phyloP scores from a whole-genome alignment of 1,140 invertebrate genomes.

The Pemphigus obesinymphae region DNA sequence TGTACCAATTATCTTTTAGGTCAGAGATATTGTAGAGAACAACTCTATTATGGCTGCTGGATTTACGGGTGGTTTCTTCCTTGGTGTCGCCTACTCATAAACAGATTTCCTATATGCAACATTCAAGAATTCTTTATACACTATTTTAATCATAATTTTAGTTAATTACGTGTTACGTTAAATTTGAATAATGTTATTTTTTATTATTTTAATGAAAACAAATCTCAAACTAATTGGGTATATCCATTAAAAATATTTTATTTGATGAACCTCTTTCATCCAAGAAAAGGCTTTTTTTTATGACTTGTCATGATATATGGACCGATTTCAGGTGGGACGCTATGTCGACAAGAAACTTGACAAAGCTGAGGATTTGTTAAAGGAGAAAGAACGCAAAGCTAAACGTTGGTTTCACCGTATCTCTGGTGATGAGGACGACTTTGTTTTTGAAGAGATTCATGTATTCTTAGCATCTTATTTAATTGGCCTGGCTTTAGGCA shows the following conservation, averaged over 20 bases:
- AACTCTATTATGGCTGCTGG: slow-evolving; percentile 74
- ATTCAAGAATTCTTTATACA: not conserved
- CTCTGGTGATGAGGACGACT: slow-evolving; percentile 56
- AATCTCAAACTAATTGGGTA: no score
- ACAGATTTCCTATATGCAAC: not conserved
- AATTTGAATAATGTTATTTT: slow-evolving; percentile 13
- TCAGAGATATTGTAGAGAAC: slow-evolving; percentile 64
- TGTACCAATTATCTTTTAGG: slow-evolving; percentile 59
- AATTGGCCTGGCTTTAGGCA: slow-evolving; percentile 65
- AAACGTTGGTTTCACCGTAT: slow-evolving; percentile 67
- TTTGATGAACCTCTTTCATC: not conserved
- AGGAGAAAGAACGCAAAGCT: slow-evolving; percentile 61
- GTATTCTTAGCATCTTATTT: slow-evolving; percentile 69
- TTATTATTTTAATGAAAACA: not conserved
- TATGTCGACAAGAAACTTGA: slow-evolving; percentile 73
- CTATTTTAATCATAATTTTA: not conserved
- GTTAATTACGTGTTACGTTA: no score
- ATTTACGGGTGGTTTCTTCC: slow-evolving; percentile 79
- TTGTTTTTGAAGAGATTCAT: slow-evolving; percentile 65
- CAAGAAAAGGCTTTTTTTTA: slow-evolving; percentile 12
- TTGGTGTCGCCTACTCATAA: slow-evolving; percentile 68
- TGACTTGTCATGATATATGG: not conserved
- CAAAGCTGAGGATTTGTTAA: slow-evolving; percentile 67
- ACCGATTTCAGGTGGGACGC: slow-evolving; percentile 62
- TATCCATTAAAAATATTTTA: not conserved